phyloP scores from a whole-genome alignment of 2,797 vertebrate genomes.

The Tapirus indicus region DNA sequence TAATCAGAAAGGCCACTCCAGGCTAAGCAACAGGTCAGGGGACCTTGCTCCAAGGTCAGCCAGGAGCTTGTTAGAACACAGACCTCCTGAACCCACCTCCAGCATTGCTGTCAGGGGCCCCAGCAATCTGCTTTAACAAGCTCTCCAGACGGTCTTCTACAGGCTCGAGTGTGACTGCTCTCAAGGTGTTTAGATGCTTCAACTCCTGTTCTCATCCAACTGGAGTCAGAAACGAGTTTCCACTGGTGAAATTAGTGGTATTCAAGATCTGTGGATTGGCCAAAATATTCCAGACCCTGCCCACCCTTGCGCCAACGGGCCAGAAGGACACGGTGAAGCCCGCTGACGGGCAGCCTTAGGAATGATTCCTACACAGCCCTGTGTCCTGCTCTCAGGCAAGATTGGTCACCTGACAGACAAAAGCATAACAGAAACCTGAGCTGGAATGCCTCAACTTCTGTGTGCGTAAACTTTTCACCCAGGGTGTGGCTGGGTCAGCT shows the following conservation, averaged over 20 bases:
- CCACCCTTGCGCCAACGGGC: neutral
- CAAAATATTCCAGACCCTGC: neutral
- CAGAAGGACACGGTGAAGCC: neutral
- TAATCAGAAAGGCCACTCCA: neutral
- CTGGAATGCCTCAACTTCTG: neutral
- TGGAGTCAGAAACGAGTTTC: neutral
- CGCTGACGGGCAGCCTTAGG: rapidly evolving
- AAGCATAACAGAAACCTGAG: neutral
- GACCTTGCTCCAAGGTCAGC: neutral
- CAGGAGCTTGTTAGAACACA: neutral
- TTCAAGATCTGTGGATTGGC: neutral
- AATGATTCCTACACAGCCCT: neutral
- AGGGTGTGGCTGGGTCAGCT: neutral
- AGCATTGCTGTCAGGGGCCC: neutral
- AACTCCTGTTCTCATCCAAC: neutral
- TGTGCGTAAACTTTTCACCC: neutral
- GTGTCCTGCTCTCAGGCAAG: neutral
- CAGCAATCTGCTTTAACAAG: neutral
- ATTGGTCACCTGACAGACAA: neutral
- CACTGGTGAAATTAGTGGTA: neutral
- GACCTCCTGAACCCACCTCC: neutral
- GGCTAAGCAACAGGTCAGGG: neutral
- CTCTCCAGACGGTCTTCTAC: neutral
- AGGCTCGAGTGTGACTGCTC: neutral
- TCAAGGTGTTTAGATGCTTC: neutral